Conservation (phyloP, 1,140 invertebrate genomes). For the Callitettix versicolor region DNA sequence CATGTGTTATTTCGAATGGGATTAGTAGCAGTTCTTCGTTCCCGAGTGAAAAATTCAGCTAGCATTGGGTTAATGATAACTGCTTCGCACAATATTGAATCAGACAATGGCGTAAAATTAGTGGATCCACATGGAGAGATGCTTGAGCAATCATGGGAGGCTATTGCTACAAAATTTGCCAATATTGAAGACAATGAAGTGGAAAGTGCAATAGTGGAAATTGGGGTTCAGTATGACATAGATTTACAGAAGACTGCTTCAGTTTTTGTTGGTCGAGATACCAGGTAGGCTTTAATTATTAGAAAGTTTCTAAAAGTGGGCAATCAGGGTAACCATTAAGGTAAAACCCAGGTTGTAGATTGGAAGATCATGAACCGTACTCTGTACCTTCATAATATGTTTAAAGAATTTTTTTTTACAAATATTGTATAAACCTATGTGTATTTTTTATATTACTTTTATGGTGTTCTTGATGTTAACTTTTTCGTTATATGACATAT, state of each 20-base stretch:
- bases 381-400: too few relatives aligned
- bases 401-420: too few relatives aligned
- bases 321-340: too few relatives aligned
- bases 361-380: too few relatives aligned
- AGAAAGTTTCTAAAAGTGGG: too few relatives aligned
- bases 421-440: too few relatives aligned
- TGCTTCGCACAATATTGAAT: constrained; percentile 93
- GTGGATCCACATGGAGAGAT: constrained; percentile 94
- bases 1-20: constrained; percentile 91
- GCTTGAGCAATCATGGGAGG: constrained; percentile 86
- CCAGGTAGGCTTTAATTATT: too few relatives aligned
- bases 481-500: too few relatives aligned
- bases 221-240: constrained; percentile 50
- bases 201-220: constrained; percentile 35
- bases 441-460: too few relatives aligned
- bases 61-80: constrained; percentile 95
- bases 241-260: constrained; percentile 50
- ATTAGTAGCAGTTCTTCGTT: constrained; percentile 76
- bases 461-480: too few relatives aligned
- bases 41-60: constrained; percentile 59
- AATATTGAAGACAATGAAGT: constrained; percentile 51
- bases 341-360: too few relatives aligned
- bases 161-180: constrained; percentile 70
- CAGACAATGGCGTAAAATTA: constrained; percentile 95
- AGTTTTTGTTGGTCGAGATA: constrained; percentile 63